Evolutionary conservation across 1,140 invertebrate species (phyloP), one percentile per base, ranked within the genome.

Genomic region (Pachyrhynchus sulphureomaculatus): DNA sequence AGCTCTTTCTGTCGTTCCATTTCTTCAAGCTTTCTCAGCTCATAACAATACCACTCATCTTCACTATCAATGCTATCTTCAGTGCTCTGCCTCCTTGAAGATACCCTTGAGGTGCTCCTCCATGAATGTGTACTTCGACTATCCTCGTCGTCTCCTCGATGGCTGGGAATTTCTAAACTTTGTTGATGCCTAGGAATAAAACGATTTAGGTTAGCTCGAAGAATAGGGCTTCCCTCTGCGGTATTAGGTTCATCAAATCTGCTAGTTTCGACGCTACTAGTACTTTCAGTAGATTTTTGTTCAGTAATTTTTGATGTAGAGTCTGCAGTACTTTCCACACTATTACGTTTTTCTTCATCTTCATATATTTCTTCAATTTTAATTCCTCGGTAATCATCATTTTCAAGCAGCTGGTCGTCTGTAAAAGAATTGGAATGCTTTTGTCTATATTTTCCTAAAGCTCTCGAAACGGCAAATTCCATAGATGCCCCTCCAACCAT

Each of bases 41-140:
- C 92, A 73, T 95, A 93, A 63, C 89, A 90, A 69, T 93, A 95
- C 88, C 92, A 95, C 78, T 95, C 92, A 72, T 95, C 92, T 77
- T 95, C 92, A 36, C 89, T 92, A 75, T 95, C 92, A 54, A 95
- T 95, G 56, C 90, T 92, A 67, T 95, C 92, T 78, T 94, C 92
- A 0, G 92, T 95, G 73, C 91, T 93, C 78, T 95, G 92, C 32
- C 92, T 79, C 69, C 92, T 81, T 1, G 92, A 94, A 4, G 91
- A 92, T n/a, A 91, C 88, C 64, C 89, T 79, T 0, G 91, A 93
- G 1, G 89, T 87, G 69, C 90, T 93, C 62, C 91, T 81, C 79
- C 88, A 91, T 0, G 91, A 93, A 78, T 93, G 88, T 2, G 89
- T 92, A 73, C 90, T 93, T 56, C 86, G 81, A 64, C 87, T 92